phyloP scores from a whole-genome alignment of 2,797 vertebrate species.

The Brachymystax lenok region DNA sequence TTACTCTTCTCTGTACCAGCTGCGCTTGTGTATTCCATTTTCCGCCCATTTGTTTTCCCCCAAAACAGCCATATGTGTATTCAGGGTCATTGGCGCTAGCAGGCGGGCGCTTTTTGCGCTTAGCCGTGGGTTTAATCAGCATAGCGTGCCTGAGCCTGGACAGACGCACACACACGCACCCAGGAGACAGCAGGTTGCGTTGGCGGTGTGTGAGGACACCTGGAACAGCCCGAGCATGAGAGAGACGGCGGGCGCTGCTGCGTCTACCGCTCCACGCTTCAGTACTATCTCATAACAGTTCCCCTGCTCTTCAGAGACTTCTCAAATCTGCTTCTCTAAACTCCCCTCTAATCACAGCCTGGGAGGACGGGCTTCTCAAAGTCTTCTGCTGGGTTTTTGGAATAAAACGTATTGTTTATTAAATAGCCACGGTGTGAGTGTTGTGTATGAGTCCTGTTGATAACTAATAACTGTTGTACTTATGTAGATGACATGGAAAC shows the following conservation, averaged over 20 bases:
- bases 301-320: constrained; percentile 65
- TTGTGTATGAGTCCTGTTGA: background rate
- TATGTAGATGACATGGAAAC: constrained; percentile 5
- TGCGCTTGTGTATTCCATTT: constrained; percentile 75
- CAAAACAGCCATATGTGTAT: constrained; percentile 79
- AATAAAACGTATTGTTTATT: background rate
- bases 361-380: constrained; percentile 25
- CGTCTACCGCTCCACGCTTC: constrained; percentile 62
- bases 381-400: constrained; percentile 16
- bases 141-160: constrained; percentile 68
- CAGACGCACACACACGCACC: constrained; percentile 53
- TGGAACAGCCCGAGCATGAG: constrained; percentile 76
- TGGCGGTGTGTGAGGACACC: constrained; percentile 73
- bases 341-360: constrained; percentile 51
- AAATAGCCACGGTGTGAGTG: background rate
- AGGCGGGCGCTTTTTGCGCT: constrained; percentile 76
- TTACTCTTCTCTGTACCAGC: constrained; percentile 65
- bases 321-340: constrained; percentile 54
- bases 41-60: constrained; percentile 75
- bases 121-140: constrained; percentile 80
- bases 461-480: background rate
- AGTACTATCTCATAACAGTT: constrained; percentile 63
- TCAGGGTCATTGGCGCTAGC: constrained; percentile 77
- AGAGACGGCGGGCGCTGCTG: constrained; percentile 58
- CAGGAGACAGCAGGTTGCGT: constrained; percentile 77